These are phyloP conservation scores for Aurelia aurita complex sp. Pacific DNA, from an alignment of 30 jellyfish, hydroid and myxozoan species.

Conservation along the genomic window DNA sequence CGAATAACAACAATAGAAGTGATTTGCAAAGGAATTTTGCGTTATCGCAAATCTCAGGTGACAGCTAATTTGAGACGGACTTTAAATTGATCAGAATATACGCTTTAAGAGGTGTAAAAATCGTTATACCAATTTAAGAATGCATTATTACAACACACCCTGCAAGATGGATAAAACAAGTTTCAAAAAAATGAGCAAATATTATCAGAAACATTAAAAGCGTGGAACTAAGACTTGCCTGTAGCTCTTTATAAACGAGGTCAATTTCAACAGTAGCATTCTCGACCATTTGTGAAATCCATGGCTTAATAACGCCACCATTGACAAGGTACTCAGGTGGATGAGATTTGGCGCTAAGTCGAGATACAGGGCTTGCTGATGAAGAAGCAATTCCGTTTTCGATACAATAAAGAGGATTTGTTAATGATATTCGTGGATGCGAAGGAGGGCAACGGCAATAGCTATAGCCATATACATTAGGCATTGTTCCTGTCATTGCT, in stretches of 20 bases:
- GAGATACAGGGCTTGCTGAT: slow-evolving; percentile 31
- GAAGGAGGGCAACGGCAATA: slow-evolving; percentile 98
- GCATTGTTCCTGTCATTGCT: slow-evolving; percentile 85
- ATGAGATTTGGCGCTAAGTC: slow-evolving; percentile 81
- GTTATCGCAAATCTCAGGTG: no score
- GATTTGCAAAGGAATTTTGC: no score
- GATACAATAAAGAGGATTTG: slow-evolving; percentile 74
- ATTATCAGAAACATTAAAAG: background rate
- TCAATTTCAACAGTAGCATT: slow-evolving; percentile 86
- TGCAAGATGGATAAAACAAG: no score
- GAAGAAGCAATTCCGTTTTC: slow-evolving; percentile 62
- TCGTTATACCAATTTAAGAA: no score
- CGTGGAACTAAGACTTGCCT: slow-evolving; percentile 50
- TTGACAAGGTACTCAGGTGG: slow-evolving; percentile 89
- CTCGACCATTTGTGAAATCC: slow-evolving; percentile 88
- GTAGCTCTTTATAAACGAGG: slow-evolving; percentile 74
- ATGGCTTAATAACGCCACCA: slow-evolving; percentile 77
- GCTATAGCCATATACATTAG: slow-evolving; percentile 79
- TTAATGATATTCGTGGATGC: slow-evolving; percentile 83
- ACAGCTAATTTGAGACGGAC: no score
- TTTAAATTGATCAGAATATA: no score
- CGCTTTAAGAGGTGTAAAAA: no score
- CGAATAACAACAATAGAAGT: no score
- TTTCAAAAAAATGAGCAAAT: background rate
- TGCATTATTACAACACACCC: no score